A percentile compares a stretch with the other conserved stretches of the same genome.
Conservation (phyloP, 64 coral and sea anemone species). For the Pocillopora damicornis region DNA sequence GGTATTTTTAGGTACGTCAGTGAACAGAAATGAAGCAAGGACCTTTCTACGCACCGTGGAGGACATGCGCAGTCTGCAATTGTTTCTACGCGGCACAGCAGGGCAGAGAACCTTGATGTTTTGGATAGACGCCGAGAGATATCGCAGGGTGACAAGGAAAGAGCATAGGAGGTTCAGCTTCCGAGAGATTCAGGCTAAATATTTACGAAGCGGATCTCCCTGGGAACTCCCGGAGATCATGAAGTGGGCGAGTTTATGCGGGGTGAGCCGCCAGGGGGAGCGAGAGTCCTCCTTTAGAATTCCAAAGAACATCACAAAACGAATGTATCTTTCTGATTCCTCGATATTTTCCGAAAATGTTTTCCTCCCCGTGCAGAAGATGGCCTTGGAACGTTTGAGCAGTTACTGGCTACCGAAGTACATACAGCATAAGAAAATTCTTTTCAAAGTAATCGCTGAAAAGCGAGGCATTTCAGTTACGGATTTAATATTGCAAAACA, state of each 20-base stretch:
- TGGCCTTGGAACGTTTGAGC: conserved; percentile 52
- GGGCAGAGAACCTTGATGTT: conserved; percentile 64
- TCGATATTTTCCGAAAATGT: conserved; percentile 68
- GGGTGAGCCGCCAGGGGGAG: neutral
- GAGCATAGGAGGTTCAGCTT: conserved; percentile 73
- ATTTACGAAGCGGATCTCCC: conserved; percentile 57
- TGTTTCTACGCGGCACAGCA: conserved; percentile 58
- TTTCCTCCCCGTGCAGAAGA: conserved; percentile 53
- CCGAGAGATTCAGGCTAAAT: conserved; percentile 83
- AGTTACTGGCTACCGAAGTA: conserved; percentile 74
- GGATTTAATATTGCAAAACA: neutral
- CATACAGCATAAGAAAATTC: conserved; percentile 46
- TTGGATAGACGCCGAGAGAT: conserved; percentile 84
- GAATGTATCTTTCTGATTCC: conserved; percentile 9
- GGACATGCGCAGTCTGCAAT: conserved; percentile 57
- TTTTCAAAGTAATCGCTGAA: neutral
- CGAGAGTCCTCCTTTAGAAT: conserved; percentile 28
- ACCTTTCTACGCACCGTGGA: conserved; percentile 47
- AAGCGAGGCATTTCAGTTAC: neutral
- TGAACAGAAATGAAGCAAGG: neutral
- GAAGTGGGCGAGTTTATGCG: conserved; percentile 67
- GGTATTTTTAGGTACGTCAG: neutral
- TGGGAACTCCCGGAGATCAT: conserved; percentile 71
- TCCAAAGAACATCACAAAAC: conserved; percentile 9
- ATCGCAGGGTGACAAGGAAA: conserved; percentile 51